Evolutionary conservation across 2,113 vertebrate genomes (phyloP), one percentile per base, ranked within the genome.

Genomic region (Melanerpes aurifrons): DNA sequence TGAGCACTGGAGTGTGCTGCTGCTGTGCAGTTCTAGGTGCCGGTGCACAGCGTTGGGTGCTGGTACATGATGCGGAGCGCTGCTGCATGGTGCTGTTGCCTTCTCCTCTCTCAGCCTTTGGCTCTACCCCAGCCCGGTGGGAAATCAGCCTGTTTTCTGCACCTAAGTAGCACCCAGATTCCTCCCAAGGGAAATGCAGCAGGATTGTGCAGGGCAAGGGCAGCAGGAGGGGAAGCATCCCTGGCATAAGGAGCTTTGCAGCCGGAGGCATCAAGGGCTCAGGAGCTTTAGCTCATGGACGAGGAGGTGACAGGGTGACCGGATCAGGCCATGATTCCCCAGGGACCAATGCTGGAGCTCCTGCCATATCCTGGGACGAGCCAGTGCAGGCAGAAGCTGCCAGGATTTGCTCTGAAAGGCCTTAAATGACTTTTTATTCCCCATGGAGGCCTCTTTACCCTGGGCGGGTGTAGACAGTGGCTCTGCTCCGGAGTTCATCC

Each of bases 21-120:
- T 59, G 25, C 21, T 37, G 35, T 11, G 24, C 21, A 26, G 53
- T 26, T 26, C 25, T 35, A 37, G 22, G 21, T 6, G 5, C 24
- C 29, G 40, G 7, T 13, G 24, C 22, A 8, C 9, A 2, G 18
- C 18, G 5, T 13, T 54, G 32, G 11, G 10, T 1, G 1, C 48
- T 29, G 15, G 10, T 84, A 24, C 31, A 31, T 1, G 3, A 2
- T 10, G 8, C 48, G n/a, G 3, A 15, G 22, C 6, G 5, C 48
- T 66, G 48, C 6, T 72, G 57, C 29, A 29, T 1, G 2, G 7
- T 24, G 5, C 25, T 29, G 31, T n/a, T 62, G 25, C 54, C 22
- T 53, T 53, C 22, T 22, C 48, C 48, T 48, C 48, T 13, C 22
- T 53, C 50, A 53, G 50, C 10, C 50, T 53, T 53, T 53, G 22